Percentiles rank a stretch among this genome's conserved stretches.
These are phyloP conservation scores for Parasteatoda lunata DNA, from an alignment of 2,888 invertebrate genomes.

Conservation along the genomic window DNA sequence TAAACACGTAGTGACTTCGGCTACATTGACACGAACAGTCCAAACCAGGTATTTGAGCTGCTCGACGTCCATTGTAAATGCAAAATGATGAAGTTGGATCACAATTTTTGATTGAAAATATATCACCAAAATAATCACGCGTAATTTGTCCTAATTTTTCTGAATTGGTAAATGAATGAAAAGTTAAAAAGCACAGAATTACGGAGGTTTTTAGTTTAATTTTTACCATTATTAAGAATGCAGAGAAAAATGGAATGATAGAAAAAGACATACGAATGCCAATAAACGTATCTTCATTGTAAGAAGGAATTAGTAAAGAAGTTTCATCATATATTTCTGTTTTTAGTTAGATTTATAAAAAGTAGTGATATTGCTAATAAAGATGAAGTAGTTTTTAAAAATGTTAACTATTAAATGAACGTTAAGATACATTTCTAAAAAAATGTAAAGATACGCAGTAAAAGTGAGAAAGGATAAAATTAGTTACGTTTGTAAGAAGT, in stretches of 20 bases:
- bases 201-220: not conserved
- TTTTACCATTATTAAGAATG: not conserved
- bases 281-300: not conserved
- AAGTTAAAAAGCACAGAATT: conserved; percentile 8
- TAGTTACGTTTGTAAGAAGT: too few relatives aligned
- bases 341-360: too few relatives aligned
- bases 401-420: too few relatives aligned
- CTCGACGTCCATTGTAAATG: conserved; percentile 75
- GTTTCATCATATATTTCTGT: conserved; percentile 3
- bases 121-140: conserved; percentile 79
- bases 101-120: conserved; percentile 77
- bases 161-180: not conserved
- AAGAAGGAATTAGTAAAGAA: not conserved
- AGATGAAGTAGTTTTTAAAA: too few relatives aligned
- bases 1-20: conserved; percentile 83
- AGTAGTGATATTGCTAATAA: too few relatives aligned
- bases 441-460: too few relatives aligned
- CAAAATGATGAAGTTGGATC: conserved; percentile 38
- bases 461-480: too few relatives aligned
- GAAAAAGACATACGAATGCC: not conserved
- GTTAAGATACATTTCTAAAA: too few relatives aligned
- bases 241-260: not conserved
- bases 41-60: conserved; percentile 72
- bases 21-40: conserved; percentile 87
- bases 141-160: conserved; percentile 74